Conservation (phyloP, 1,140 invertebrate species). For the Caenorhabditis elegans region WBcel235 BX284606.5:14024501-14025000, state of each 20-base stretch:
- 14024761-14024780: conserved; percentile 1
- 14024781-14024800: not conserved
- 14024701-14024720: conserved; percentile 22
- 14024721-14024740: not conserved
- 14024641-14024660: not conserved
- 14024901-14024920: no score
- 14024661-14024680: not conserved
- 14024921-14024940: no score
- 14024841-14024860: not conserved
- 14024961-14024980: no score
- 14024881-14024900: no score
- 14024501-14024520: not conserved
- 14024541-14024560: conserved; percentile 32
- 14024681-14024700: not conserved
- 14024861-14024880: not conserved
- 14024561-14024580: not conserved
- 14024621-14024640: not conserved
- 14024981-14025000: no score
- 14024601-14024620: not conserved
- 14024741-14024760: conserved; percentile 24
- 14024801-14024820: not conserved
- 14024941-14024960: no score
- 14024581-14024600: conserved; percentile 26
- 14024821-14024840: not conserved
- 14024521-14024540: not conserved